Base-by-base conservation (phyloP, 2,113 vertebrate genomes). In the Semicossyphus pulcher region DNA sequence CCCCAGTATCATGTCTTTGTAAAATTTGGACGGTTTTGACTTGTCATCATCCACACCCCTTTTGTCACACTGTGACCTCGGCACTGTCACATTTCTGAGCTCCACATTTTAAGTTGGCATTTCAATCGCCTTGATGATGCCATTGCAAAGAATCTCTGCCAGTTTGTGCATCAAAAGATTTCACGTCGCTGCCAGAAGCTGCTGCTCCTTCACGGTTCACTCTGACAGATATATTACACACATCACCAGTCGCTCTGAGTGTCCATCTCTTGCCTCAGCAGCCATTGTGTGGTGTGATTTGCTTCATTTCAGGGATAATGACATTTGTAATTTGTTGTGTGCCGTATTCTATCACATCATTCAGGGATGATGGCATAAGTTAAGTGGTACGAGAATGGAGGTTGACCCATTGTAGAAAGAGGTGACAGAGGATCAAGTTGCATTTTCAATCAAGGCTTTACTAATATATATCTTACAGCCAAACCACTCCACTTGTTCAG, bases 261-360 rank as follows among this genome's bases (percentile, higher is more conserved):
- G 64, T 66, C 64, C 57, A 58, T 74, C 52, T 60, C 63, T 51
- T 32, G 31, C 37, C 56, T 72, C 32, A 39, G 60, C 47, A 49
- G 51, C 47, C 65, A 59, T 61, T 80, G 76, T 80, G 64, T 70
- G 11, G 42, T 51, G 66, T 34, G 34, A 41, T 76, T 67, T 53
- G 37, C 45, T 78, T 72, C 56, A 68, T 68, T 79, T 67, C 57
- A 78, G 26, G 70, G 37, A 86, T 66, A 80, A 77, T 71, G 63
- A 41, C 25, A 49, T 80, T 71, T 77, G 64, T 77, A 80, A 86
- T 83, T 80, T 80, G 49, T 77, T 83, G 34, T 53, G 28, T 36
- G 48, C 34, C 44, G 49, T 15, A 20, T 70, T 79, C 60, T 63
- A 21, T 70, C 42, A 71, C 62, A 63, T 74, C 49, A 44, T 36